phyloP scores from a whole-genome alignment of 1,140 invertebrate genomes.

The Luehdorfia chinensis region DNA sequence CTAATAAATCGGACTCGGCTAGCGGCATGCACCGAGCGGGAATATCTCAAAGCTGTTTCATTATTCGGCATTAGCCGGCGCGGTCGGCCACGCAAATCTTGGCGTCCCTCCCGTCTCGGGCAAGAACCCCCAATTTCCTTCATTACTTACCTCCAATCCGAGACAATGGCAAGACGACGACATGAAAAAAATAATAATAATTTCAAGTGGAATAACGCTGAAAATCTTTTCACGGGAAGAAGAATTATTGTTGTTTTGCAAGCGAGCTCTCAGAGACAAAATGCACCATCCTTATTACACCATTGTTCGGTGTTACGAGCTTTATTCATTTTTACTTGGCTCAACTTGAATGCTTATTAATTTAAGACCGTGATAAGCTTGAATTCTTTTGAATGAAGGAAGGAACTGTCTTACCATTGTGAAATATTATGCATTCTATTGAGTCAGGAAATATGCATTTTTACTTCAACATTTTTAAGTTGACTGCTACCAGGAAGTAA shows the following conservation, averaged over 20 bases:
- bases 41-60: conserved; percentile 69
- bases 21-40: conserved; percentile 37
- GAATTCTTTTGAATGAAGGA: conserved; percentile 71
- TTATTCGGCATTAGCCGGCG: conserved; percentile 66
- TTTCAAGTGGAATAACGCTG: conserved; percentile 76
- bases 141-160: conserved; percentile 73
- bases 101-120: conserved; percentile 45
- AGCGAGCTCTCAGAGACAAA: conserved; percentile 72
- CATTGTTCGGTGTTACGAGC: conserved; percentile 73
- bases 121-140: conserved; percentile 72
- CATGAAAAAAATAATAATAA: conserved; percentile 74
- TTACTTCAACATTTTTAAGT: conserved; percentile 25
- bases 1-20: conserved; percentile 60
- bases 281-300: conserved; percentile 74
- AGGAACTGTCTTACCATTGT: conserved; percentile 71
- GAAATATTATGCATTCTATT: conserved; percentile 66
- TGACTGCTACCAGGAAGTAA: conserved; percentile 3
- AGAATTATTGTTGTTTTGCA: conserved; percentile 77
- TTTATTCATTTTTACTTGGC: conserved; percentile 76
- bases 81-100: conserved; percentile 69
- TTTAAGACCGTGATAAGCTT: conserved; percentile 74
- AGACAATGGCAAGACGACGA: conserved; percentile 74
- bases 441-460: conserved; percentile 33
- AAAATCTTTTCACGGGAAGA: conserved; percentile 75
- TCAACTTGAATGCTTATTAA: conserved; percentile 76